Evolutionary conservation across 2,113 vertebrate species (phyloP), one percentile per base, ranked within the genome.

Genomic region (Empidonax alnorum): DNA sequence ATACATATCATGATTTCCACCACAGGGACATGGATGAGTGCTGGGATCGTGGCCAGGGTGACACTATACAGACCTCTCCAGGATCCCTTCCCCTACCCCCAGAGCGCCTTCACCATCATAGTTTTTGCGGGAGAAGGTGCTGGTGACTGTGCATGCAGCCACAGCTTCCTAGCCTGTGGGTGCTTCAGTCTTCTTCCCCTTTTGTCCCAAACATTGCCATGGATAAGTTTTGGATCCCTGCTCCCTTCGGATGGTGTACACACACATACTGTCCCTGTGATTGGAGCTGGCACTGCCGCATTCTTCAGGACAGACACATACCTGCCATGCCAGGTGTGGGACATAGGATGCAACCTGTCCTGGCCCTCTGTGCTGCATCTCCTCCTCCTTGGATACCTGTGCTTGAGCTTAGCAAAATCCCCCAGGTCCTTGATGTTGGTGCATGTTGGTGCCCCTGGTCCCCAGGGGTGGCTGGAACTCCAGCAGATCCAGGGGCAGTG

Each of bases 241-340:
- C 33, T 72, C 53, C 23, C 15, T 59, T 0, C 0, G 28, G 4
- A 24, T 10, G 16, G 16, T 21, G 8, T 15, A 3, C 31, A 11
- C 62, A 63, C 25, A 53, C 31, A 53, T 20, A 6, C 6, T 20
- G n/a, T 67, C 21, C 49, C 30, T 5, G 17, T 52, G 44, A 12
- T 6, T 6, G 12, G 20, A 63, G 20, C 6, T 3, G 5, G 27
- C 58, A n/a, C 18, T 65, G 71, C n/a, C 49, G 52, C 31, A 13
- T 91, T 33, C 53, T 73, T 84, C 46, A 47, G 59, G n/a, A 81
- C 59, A 84, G 63, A 52, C 27, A 65, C 6, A 16, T 50, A 17
- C 33, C 9, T 0, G 0, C 27, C 0, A 4, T 20, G 52, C 25
- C 0, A 0, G 14, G 3, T 12, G 1, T 0, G 2, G 39, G 52